Evolutionary conservation across 2,888 invertebrate species (phyloP).

Genomic region (Drosophila birchii): DNA sequence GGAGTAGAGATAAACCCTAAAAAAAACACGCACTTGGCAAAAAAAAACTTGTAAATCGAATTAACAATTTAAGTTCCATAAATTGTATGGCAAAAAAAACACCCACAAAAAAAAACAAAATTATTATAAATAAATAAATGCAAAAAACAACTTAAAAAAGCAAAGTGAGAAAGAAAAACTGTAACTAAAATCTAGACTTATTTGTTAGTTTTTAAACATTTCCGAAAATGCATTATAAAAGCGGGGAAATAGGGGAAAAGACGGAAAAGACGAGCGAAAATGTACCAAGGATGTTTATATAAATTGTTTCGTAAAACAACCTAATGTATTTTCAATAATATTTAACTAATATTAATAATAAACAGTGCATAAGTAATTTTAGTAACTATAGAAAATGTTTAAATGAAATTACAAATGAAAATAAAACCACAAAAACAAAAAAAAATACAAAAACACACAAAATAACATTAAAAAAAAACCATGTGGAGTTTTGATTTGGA

Average conservation of each 20-base stretch:
- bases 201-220: conserved; percentile 80
- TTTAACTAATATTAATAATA: conserved; percentile 81
- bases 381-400: conserved; percentile 84
- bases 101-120: conserved; percentile 21
- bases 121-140: conserved; percentile 40
- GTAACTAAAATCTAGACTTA: conserved; percentile 81
- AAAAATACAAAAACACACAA: conserved; percentile 51
- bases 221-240: conserved; percentile 66
- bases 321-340: conserved; percentile 81
- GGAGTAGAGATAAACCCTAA: conserved; percentile 58
- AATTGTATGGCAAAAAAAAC: conserved; percentile 52
- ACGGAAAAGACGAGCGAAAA: conserved; percentile 48
- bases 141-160: conserved; percentile 34
- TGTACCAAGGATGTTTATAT: conserved; percentile 82
- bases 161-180: conserved; percentile 71
- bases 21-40: conserved; percentile 67
- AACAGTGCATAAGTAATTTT: conserved; percentile 82
- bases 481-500: background rate
- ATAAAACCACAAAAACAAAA: conserved; percentile 59
- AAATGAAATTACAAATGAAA: conserved; percentile 82
- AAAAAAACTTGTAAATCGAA: conserved; percentile 68
- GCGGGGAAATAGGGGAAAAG: conserved; percentile 17
- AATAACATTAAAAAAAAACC: conserved; percentile 67
- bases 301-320: conserved; percentile 80
- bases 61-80: conserved; percentile 69